A percentile compares a stretch with the other conserved stretches of the same genome.
Conservation (phyloP, 2,113 vertebrate species). For the Dromas ardeola region DNA sequence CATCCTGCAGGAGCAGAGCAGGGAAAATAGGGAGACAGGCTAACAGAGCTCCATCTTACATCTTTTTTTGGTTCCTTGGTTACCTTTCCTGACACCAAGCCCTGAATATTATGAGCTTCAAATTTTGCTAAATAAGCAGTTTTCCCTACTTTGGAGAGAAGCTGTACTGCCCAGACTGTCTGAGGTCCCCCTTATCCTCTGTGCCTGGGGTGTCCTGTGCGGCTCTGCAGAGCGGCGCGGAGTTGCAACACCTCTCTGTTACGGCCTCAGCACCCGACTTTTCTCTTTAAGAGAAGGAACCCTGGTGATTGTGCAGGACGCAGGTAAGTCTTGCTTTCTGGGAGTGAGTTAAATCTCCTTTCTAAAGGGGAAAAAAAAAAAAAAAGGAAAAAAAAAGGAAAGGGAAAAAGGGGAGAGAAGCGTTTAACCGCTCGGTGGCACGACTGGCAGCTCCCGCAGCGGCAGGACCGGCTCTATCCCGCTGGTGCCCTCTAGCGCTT, state of each 20-base stretch:
- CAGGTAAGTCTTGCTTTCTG: not conserved
- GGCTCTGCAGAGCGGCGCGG: fast-evolving
- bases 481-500: slow-evolving; percentile 61
- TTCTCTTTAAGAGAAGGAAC: not conserved
- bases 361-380: not conserved
- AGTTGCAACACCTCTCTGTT: not conserved
- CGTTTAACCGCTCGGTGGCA: fast-evolving
- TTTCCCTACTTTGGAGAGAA: not conserved
- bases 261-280: not conserved
- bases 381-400: fast-evolving
- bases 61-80: not conserved
- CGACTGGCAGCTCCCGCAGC: not conserved
- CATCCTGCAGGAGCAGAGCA: not conserved
- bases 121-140: not conserved
- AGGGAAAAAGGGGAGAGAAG: not conserved
- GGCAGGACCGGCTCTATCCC: not conserved
- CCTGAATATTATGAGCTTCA: not conserved
- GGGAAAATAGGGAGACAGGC: not conserved
- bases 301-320: not conserved
- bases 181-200: not conserved
- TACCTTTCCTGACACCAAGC: not conserved
- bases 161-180: not conserved
- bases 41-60: not conserved
- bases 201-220: not conserved
- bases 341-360: not conserved